Base-by-base conservation (phyloP, 2,888 invertebrate species). In the Maniola hyperantus region DNA sequence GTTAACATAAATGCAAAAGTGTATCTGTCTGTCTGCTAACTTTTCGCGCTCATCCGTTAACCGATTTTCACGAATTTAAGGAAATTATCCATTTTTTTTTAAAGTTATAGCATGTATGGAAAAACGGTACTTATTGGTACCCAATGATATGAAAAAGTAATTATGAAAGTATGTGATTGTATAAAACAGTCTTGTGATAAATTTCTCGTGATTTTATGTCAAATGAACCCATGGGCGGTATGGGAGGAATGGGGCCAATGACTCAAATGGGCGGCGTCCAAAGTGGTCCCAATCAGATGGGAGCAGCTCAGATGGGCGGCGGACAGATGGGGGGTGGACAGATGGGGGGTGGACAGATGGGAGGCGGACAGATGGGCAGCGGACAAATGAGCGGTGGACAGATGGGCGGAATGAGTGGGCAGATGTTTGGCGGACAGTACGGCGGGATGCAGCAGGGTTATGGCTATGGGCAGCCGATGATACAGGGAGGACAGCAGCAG, bases 381-480 rank as follows among this genome's bases (percentile, higher is more conserved):
- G 79, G 79, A 0, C 91, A 90, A 64, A 90, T 89, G 77, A 85
- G 85, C 20, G 80, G 79, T 0, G 82, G 91, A 65, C 85, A 93
- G 59, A 88, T 88, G 88, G 79, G 81, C 74, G 87, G 89, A n/a
- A 92, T 92, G 88, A 88, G 89, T 58, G 90, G 88, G 0, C 91
- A 93, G 73, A 93, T 95, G 94, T 94, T 94, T 76, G 93, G 93
- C 15, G 87, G 87, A 0, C 95, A 94, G 77, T 95, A 95, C 69
- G 91, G 92, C 2, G 93, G 94, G 66, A 95, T 95, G 94, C 95
- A 94, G 77, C 94, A 93, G 64, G 85, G 90, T 0, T 90, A 91
- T 55, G 88, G 87, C 0, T 92, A 91, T 69, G 79, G 88, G 0
- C 93, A 92, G 74, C 92, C 91, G 73, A 92, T 93, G 91, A 92